Conservation (phyloP, 2,888 invertebrate species). For the Hypselothyrea guttata region DNA sequence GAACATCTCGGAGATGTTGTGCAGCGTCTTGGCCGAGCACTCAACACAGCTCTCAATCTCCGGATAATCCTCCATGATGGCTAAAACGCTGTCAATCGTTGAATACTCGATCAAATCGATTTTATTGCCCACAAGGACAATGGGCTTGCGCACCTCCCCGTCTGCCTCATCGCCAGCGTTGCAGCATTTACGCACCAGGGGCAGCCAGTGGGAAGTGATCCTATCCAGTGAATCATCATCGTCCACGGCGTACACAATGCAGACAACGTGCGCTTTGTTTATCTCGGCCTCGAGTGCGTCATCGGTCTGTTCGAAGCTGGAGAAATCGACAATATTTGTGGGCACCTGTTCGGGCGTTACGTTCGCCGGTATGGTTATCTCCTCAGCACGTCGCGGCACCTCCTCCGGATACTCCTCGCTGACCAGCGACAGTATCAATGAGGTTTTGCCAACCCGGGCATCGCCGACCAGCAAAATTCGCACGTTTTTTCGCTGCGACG, state of each 20-base stretch:
- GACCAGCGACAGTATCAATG: slow-evolving; percentile 96
- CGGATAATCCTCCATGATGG: slow-evolving; percentile 98
- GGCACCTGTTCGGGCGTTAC: slow-evolving; percentile 99
- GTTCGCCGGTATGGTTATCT: slow-evolving; percentile 99
- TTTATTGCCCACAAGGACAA: slow-evolving; percentile 99
- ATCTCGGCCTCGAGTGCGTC: slow-evolving; percentile 94
- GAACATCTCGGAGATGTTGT: slow-evolving; percentile 99
- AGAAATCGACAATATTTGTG: slow-evolving; percentile 98
- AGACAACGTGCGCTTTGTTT: slow-evolving; percentile 96
- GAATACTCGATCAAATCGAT: slow-evolving; percentile 96
- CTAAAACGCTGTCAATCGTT: slow-evolving; percentile 95
- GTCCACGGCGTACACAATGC: slow-evolving; percentile 98
- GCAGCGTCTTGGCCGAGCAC: slow-evolving; percentile 98
- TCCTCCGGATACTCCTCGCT: slow-evolving; percentile 99
- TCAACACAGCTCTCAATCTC: slow-evolving; percentile 99
- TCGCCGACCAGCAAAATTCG: slow-evolving; percentile 97
- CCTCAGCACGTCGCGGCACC: slow-evolving; percentile 96
- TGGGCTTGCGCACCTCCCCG: slow-evolving; percentile 87
- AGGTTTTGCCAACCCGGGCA: slow-evolving; percentile 98
- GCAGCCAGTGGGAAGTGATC: slow-evolving; percentile 96
- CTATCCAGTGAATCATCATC: slow-evolving; percentile 95
- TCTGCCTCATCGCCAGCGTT: slow-evolving; percentile 81
- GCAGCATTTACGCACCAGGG: slow-evolving; percentile 89
- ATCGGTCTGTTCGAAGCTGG: slow-evolving; percentile 94
- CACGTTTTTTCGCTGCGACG: slow-evolving; percentile 87